Conservation (phyloP, 2,888 invertebrate genomes). For the Rotaria magnacalcarata region DNA sequence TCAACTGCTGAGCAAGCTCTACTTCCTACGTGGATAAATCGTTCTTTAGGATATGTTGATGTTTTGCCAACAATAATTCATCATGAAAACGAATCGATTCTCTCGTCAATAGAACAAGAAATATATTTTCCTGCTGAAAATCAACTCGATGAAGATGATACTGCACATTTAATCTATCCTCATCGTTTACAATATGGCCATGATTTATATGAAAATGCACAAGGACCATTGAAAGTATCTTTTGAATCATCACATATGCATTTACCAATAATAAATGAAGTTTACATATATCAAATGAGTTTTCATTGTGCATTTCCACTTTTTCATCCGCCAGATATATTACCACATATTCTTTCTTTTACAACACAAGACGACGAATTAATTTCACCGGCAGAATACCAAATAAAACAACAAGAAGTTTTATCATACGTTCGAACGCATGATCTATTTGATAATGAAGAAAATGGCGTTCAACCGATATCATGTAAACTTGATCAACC, state of each 20-base stretch:
- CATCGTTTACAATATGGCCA: not conserved
- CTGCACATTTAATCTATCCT: not conserved
- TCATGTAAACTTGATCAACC: not conserved
- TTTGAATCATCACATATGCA: not conserved
- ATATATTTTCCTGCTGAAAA: not conserved
- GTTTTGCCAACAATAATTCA: not conserved
- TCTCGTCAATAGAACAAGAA: not conserved
- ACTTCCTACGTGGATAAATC: not conserved
- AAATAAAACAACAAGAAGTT: not conserved
- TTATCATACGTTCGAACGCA: not conserved
- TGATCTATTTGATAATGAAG: not conserved
- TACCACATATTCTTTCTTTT: not conserved
- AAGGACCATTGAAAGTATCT: not conserved
- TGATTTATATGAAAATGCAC: not conserved
- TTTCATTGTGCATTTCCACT: not conserved
- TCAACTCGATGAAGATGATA: not conserved
- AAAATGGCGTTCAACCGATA: not conserved
- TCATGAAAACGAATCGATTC: not conserved
- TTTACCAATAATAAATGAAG: conserved; percentile 19
- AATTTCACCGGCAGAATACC: not conserved
- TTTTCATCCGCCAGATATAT: not conserved
- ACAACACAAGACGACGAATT: not conserved
- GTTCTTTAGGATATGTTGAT: not conserved
- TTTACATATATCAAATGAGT: not conserved
- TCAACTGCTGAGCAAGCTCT: not conserved